Evolutionary conservation across 2,888 invertebrate species (phyloP).

Genomic region (Seira sanloemensis): DNA sequence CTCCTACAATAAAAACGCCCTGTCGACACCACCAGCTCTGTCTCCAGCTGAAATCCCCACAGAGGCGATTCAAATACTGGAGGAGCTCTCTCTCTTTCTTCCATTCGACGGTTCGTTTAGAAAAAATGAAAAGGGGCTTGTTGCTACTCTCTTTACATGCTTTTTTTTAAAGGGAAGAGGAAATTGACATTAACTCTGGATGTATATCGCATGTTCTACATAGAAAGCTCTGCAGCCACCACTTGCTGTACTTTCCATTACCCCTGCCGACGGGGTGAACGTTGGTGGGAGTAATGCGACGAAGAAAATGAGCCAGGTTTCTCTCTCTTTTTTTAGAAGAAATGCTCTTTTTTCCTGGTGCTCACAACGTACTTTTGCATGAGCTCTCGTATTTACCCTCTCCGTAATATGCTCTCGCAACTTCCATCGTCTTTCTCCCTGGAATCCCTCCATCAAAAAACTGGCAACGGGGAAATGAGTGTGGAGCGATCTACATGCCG

Average conservation of each 20-base stretch:
- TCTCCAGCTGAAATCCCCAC: conserved; percentile 35
- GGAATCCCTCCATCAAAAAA: conserved; percentile 53
- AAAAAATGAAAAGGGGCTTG: conserved; percentile 64
- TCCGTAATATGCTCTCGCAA: no score
- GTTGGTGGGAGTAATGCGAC: conserved; percentile 47
- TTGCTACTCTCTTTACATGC: conserved; percentile 1
- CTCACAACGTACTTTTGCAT: not conserved
- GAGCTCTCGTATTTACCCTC: no score
- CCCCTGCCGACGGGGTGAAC: conserved; percentile 25
- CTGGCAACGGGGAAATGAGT: not conserved
- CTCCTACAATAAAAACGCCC: not conserved
- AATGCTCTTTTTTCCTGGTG: not conserved
- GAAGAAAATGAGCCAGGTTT: conserved; percentile 7
- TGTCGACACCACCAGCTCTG: conserved; percentile 22
- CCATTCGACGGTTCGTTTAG: conserved; percentile 58
- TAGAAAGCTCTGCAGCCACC: no score
- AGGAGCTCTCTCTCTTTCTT: not conserved
- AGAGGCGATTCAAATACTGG: no score
- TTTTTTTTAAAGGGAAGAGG: conserved; percentile 48
- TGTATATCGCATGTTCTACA: not conserved
- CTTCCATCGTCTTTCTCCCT: conserved; percentile 33
- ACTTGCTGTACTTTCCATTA: not conserved
- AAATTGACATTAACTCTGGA: conserved; percentile 56
- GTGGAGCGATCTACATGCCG: not conserved
- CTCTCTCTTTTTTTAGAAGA: conserved; percentile 25